Evolutionary conservation across 1,140 invertebrate genomes (phyloP).

Genomic region (Drosophila subpulchrella): DNA sequence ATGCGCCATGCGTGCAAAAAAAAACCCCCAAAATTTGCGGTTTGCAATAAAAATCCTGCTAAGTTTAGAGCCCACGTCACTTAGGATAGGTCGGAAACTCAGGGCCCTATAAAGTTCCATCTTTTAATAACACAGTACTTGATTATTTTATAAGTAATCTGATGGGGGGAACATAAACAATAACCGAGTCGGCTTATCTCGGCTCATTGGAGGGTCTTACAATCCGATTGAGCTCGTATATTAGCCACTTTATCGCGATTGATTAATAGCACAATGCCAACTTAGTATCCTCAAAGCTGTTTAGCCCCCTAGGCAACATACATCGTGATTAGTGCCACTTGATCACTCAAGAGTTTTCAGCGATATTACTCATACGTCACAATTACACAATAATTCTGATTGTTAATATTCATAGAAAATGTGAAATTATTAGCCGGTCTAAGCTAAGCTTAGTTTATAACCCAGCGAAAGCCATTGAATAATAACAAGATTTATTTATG

Average conservation of each 20-base stretch:
- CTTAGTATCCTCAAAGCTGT: not conserved
- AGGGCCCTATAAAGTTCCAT: not conserved
- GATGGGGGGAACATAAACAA: not conserved
- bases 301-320: slow-evolving; percentile 1
- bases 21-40: slow-evolving; percentile 29
- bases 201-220: not conserved
- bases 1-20: slow-evolving; percentile 29
- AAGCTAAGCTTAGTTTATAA: slow-evolving; percentile 2
- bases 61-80: slow-evolving; percentile 6
- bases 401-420: slow-evolving; percentile 24
- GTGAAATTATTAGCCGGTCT: not conserved
- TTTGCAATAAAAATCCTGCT: slow-evolving; percentile 1
- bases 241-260: not conserved
- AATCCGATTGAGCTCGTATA: slow-evolving; percentile 6
- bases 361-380: slow-evolving; percentile 3
- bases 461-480: slow-evolving; percentile 1
- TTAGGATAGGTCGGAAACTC: slow-evolving; percentile 33
- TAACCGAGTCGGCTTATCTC: not conserved
- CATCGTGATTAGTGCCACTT: not conserved
- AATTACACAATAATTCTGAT: slow-evolving; percentile 10
- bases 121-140: not conserved
- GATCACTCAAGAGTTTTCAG: not conserved
- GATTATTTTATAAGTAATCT: slow-evolving; percentile 4
- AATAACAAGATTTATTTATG: slow-evolving; percentile 8
- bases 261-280: slow-evolving; percentile 5